These are phyloP conservation scores for Leptothorax acervorum DNA, from an alignment of 2,888 invertebrate genomes.

Conservation along the genomic window DNA sequence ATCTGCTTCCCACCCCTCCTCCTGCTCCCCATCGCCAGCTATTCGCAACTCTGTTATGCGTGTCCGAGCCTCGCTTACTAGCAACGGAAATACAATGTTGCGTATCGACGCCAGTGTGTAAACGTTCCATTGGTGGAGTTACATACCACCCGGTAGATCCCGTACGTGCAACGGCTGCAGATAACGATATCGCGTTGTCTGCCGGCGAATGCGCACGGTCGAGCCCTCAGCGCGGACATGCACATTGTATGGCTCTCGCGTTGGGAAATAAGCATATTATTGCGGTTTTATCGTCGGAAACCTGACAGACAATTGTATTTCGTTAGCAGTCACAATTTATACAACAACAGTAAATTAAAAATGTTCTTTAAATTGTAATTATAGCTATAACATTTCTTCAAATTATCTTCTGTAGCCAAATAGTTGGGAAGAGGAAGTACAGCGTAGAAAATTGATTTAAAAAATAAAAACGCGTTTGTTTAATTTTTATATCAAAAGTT, in stretches of 20 bases:
- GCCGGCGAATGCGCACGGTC: background rate
- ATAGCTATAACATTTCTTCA: background rate
- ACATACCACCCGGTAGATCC: conserved; percentile 41
- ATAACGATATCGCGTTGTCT: conserved; percentile 45
- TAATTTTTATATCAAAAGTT: background rate
- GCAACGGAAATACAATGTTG: conserved; percentile 54
- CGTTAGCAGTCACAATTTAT: background rate
- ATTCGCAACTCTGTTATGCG: background rate
- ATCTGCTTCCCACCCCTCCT: background rate
- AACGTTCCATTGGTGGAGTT: conserved; percentile 33
- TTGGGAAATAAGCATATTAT: conserved; percentile 17
- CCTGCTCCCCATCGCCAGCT: conserved; percentile 1
- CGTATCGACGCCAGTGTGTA: conserved; percentile 18
- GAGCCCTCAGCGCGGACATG: background rate
- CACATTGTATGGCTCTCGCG: background rate
- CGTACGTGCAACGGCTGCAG: conserved; percentile 48
- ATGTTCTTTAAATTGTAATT: background rate
- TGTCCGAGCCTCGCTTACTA: conserved; percentile 21
- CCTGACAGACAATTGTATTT: background rate
- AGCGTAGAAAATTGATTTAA: background rate
- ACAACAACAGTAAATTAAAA: background rate
- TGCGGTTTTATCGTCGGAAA: background rate
- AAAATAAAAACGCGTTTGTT: background rate
- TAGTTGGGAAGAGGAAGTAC: background rate
- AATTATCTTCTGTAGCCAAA: background rate